Evolutionary conservation across 1,140 invertebrate species (phyloP), one percentile per base, ranked within the genome.

Genomic region (Pseudomyrmex dendroicus): DNA sequence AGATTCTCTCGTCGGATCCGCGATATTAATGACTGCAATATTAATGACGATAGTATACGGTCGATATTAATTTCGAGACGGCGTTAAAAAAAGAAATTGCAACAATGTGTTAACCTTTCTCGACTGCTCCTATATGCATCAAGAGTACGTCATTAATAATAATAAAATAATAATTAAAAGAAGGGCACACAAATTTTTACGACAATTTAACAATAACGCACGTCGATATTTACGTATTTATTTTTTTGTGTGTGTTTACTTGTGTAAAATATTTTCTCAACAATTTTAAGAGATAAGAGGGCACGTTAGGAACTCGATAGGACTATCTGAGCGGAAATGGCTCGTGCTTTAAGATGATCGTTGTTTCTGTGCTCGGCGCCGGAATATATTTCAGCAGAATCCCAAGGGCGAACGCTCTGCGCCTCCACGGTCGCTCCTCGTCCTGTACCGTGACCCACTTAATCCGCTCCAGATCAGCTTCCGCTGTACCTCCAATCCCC

Each of bases 391-490:
- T 82, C 78, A 82, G 74, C 72, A 25, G 74, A 82, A 82, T 73
- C 70, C 78, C 50, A 74, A 48, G 57, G 25, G 57, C 25, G n/a
- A 82, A 63, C 15, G 59, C 52, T 25, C 35, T 15, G 70, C 20
- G 13, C 25, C 59, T 82, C 62, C 48, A 73, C 44, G 46, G 78
- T 83, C 59, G 73, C 59, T 82, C 62, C 57, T 73, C 15, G 68
- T 70, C 52, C 61, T 62, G 50, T 83, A 74, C 68, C 80, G 63
- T 86, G 89, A 89, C 88, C 87, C 84, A 90, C 68, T 90, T 90
- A 89, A 90, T 89, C 86, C 82, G 68, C 66, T 76, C 86, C 74
- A 88, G 87, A 90, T 89, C 87, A 89, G 88, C 73, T 66, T 44
- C 77, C 77, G 70, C 72, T 57, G 17, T 77, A 35, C 77, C 76